phyloP scores from a whole-genome alignment of 2,113 vertebrate species.

The Eretmochelys imbricata region DNA sequence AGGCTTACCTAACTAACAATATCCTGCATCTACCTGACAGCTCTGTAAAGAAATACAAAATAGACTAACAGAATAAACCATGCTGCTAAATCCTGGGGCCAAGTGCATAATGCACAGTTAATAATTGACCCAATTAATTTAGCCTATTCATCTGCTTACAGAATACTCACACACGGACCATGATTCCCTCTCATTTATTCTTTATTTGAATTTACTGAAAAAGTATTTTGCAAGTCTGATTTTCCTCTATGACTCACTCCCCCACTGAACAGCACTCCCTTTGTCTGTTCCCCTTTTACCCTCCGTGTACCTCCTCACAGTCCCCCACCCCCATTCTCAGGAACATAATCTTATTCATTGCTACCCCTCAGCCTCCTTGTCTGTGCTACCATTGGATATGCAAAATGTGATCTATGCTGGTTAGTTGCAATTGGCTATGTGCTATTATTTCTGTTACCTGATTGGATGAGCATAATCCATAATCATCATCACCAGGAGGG shows the following conservation, averaged over 20 bases:
- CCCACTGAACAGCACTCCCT: neutral
- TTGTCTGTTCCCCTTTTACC: neutral
- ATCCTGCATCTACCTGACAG: constrained; percentile 25
- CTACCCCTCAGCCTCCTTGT: neutral
- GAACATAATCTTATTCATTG: accelerated
- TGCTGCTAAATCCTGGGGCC: neutral
- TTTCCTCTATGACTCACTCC: neutral
- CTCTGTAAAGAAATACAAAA: constrained; percentile 33
- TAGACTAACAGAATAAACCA: constrained; percentile 13
- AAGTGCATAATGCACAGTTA: constrained; percentile 31
- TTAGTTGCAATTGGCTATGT: neutral
- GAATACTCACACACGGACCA: neutral
- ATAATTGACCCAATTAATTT: constrained; percentile 21
- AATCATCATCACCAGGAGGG: neutral
- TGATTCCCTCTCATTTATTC: neutral
- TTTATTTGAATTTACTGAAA: constrained; percentile 22
- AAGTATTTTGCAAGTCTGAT: neutral
- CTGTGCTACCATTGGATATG: neutral
- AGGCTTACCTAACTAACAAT: constrained; percentile 62
- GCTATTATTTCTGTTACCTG: neutral
- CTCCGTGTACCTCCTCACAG: neutral
- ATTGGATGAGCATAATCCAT: neutral
- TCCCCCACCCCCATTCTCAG: accelerated
- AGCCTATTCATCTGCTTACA: constrained; percentile 22
- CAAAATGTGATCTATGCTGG: neutral